These are phyloP conservation scores for Myotis yumanensis DNA, from an alignment of 2,113 vertebrate species.

Conservation along the genomic window DNA sequence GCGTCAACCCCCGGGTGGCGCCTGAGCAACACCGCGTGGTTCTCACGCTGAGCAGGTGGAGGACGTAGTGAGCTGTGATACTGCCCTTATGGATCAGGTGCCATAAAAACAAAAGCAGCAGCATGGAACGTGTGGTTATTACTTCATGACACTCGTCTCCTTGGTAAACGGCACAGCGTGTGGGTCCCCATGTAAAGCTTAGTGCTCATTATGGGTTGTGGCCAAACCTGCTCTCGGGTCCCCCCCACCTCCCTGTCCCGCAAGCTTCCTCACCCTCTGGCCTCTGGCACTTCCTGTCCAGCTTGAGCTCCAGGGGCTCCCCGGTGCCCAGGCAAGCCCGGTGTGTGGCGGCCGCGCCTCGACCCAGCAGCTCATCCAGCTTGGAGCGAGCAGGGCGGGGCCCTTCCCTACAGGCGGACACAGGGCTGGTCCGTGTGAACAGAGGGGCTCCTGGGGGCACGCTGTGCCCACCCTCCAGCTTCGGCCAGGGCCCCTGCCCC, in stretches of 20 bases:
- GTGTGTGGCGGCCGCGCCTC: conserved; percentile 80
- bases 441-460: background rate
- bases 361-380: conserved; percentile 90
- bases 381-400: conserved; percentile 85
- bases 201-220: background rate
- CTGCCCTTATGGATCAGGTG: background rate
- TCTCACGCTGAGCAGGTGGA: background rate
- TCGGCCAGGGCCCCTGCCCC: background rate
- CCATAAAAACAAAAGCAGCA: accelerated
- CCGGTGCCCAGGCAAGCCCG: conserved; percentile 81
- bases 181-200: background rate
- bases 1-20: accelerated
- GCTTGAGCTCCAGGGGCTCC: conserved; percentile 81
- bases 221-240: background rate
- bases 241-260: accelerated
- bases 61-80: background rate
- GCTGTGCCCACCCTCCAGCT: background rate
- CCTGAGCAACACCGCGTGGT: background rate
- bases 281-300: conserved; percentile 77
- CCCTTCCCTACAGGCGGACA: conserved; percentile 73
- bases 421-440: accelerated
- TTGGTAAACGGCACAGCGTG: background rate
- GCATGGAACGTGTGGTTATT: accelerated
- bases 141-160: background rate
- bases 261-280: conserved; percentile 72